Base-by-base conservation (phyloP, 53 echinoderm and acorn worm species). In the Holothuria leucospilota region DNA sequence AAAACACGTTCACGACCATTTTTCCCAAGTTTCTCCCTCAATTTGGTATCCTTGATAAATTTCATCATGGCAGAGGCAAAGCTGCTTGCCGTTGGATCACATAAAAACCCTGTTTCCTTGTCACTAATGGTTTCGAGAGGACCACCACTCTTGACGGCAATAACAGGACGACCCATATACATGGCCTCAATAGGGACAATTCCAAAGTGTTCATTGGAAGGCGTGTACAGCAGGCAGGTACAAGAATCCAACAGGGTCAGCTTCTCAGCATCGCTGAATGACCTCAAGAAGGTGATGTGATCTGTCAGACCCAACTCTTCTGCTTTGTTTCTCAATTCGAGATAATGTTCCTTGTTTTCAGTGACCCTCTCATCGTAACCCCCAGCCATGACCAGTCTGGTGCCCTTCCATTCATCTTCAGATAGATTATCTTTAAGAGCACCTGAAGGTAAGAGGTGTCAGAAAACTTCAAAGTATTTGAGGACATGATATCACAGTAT, bases 181-280 rank as follows among this genome's bases (percentile, higher is more conserved):
- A 98, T 98, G 25, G 99, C 95, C 62, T 98, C 99, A 20, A 98
- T 95, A 0, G 99, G 99, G 0, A 98, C 99, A 16, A 98, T 98
- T 24, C 99, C 99, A 75, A 98, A 98, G 63, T 98, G 99, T 82
- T 98, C 99, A 62, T 93, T 93, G 39, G 93, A 93, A 13, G 99
- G 99, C 0, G 99, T 98, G 84, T 98, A 98, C 7, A 98, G 85
- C 29, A 98, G 60, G 68, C 99, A 98, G 0, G 95, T 86, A 80
- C 99, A 95, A 41, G 77, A 82, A 20, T 87, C 85, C 10, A 98
- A 86, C 53, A 98, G 89, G 27, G 92, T 89, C 20, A 91, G 89
- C 59, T 98, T 98, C 71, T 98, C 84, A 20, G 95, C 90, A 62
- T 98, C 99, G 74, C 84, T 98, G 86, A 95, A 95, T 14, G 99